Conservation (phyloP, 2,797 vertebrate genomes). For the Myotis findleyi region DNA sequence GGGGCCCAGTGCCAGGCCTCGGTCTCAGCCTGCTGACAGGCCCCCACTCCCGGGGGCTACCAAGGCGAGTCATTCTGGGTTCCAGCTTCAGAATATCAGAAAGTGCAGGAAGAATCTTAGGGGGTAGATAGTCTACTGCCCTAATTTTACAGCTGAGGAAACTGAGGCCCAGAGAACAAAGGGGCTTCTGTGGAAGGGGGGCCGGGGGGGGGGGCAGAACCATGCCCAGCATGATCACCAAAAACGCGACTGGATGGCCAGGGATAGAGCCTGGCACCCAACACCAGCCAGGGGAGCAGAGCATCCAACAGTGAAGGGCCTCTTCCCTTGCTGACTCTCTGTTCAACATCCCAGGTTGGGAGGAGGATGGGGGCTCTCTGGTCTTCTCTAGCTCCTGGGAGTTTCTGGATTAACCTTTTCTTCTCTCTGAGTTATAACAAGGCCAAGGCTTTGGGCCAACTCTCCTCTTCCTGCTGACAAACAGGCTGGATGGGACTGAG, state of each 20-base stretch:
- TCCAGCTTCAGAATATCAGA: slow-evolving; percentile 49
- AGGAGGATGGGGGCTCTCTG: background rate
- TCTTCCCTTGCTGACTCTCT: background rate
- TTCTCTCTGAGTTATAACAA: slow-evolving; percentile 23
- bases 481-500: background rate
- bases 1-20: background rate
- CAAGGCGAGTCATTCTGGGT: background rate
- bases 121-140: background rate
- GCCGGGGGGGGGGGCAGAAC: too few relatives aligned
- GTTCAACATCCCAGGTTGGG: background rate
- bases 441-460: background rate
- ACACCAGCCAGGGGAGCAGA: background rate
- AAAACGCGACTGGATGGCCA: background rate
- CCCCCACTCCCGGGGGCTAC: background rate
- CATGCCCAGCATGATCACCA: background rate
- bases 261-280: background rate
- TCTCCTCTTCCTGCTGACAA: background rate
- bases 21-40: background rate
- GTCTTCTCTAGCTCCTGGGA: background rate
- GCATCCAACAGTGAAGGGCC: background rate
- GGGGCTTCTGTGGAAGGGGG: background rate
- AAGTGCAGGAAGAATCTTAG: slow-evolving; percentile 24
- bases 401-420: slow-evolving; percentile 23
- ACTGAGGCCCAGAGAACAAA: slow-evolving; percentile 1
- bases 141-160: slow-evolving; percentile 15